These are phyloP conservation scores for Syngnathus typhle DNA, from an alignment of 2,113 vertebrate genomes.

Conservation along the genomic window DNA sequence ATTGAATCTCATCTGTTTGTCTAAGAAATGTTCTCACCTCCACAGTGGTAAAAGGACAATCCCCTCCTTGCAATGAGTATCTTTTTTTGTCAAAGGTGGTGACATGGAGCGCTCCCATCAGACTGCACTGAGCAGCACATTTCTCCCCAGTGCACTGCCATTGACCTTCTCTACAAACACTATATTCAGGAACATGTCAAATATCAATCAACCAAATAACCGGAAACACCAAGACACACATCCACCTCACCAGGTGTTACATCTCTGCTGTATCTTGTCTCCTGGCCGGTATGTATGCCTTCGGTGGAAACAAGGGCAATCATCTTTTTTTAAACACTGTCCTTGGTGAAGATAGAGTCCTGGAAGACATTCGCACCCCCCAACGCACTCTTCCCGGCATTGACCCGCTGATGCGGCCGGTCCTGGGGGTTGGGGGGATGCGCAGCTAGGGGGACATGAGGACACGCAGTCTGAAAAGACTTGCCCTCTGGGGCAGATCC, in stretches of 20 bases:
- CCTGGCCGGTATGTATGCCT: conserved; percentile 70
- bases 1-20: neutral
- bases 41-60: conserved; percentile 73
- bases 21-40: conserved; percentile 70
- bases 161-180: conserved; percentile 74
- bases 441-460: conserved; percentile 78
- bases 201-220: neutral
- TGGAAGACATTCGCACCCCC: conserved; percentile 78
- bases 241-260: conserved; percentile 78
- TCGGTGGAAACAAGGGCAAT: conserved; percentile 81
- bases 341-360: conserved; percentile 73
- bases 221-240: neutral
- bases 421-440: conserved; percentile 38
- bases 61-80: conserved; percentile 70
- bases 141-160: conserved; percentile 78
- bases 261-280: conserved; percentile 73
- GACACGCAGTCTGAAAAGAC: conserved; percentile 82
- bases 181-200: conserved; percentile 25
- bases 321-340: conserved; percentile 64
- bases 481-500: conserved; percentile 68
- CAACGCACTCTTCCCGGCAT: conserved; percentile 79
- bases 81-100: conserved; percentile 81
- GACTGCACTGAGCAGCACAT: conserved; percentile 75
- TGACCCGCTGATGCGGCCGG: conserved; percentile 30
- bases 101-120: conserved; percentile 76